Evolutionary conservation across 2,888 invertebrate species (phyloP).

Genomic region (Agrotis ipsilon): DNA sequence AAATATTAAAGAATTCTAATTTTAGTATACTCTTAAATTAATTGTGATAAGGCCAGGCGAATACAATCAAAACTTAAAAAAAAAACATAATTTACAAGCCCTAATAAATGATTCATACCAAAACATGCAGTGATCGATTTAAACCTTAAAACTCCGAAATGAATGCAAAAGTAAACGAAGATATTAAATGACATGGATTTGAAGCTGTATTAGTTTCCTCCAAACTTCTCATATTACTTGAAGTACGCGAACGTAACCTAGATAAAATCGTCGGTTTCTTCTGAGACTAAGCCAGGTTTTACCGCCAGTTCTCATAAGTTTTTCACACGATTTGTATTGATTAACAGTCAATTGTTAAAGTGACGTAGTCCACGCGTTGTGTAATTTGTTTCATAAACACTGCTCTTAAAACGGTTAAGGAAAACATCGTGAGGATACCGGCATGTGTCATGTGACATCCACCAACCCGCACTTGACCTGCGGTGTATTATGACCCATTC

Average conservation of each 20-base stretch:
- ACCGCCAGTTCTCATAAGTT: constrained; percentile 49
- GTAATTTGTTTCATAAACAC: too few species aligned
- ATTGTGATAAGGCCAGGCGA: too few species aligned
- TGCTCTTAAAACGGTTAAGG: too few species aligned
- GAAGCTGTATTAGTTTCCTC: constrained; percentile 70
- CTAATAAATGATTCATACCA: background rate
- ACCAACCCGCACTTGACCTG: too few species aligned
- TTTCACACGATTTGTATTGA: constrained; percentile 23
- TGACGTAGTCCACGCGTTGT: too few species aligned
- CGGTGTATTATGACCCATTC: too few species aligned
- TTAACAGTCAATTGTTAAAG: too few species aligned
- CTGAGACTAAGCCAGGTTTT: constrained; percentile 39
- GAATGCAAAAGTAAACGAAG: constrained; percentile 52
- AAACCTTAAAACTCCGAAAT: constrained; percentile 13
- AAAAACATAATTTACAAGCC: background rate
- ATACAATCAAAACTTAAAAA: too few species aligned
- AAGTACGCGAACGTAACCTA: constrained; percentile 78
- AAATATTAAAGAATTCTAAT: background rate
- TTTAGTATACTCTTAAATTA: too few species aligned
- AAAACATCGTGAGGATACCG: too few species aligned
- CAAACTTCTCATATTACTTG: constrained; percentile 84
- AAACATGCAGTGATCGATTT: background rate
- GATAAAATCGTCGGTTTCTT: constrained; percentile 72
- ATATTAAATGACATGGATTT: constrained; percentile 60
- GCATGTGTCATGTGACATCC: too few species aligned